Evolutionary conservation across 1,140 invertebrate species (phyloP), one percentile per base, ranked within the genome.

Genomic region (Cepaea nemoralis): DNA sequence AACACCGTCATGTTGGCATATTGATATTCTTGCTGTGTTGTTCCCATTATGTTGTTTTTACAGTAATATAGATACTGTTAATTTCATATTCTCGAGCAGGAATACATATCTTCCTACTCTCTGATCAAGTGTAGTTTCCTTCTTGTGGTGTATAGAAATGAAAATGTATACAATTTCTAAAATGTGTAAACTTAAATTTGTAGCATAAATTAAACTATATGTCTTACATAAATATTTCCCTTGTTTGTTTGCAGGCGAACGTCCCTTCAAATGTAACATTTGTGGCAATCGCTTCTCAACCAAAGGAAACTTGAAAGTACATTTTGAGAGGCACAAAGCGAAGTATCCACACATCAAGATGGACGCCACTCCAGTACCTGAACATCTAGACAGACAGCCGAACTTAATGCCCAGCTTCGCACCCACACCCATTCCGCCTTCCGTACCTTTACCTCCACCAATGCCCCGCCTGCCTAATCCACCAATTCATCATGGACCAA

Each of bases 261-360:
- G 97, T 37, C 98, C 98, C 0, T 99, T 99, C 92, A 96, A 96
- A 88, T 99, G 98, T 90, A 97, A 97, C 91, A 96, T 99, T 74
- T 99, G 98, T 91, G 96, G 97, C 19, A 94, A 97, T 66, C 95
- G 97, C 40, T 99, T 99, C 91, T 99, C 97, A 19, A 99, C 97
- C 5, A 98, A 98, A 39, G 98, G 98, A 45, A 99, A 99, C 92
- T 93, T 99, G 55, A 99, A 99, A 91, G 99, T 98, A 0, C 98
- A 99, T 92, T 98, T 98, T 92, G 97, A 98, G 93, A 94, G 97
- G 88, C 97, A 99, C 91, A 96, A 96, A 87, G 94, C 95, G 84
- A 97, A 97, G 92, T 98, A 98, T 92, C 97, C 97, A 0, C 89
- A 93, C 82, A 95, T 98, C 87, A 96, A 97, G 92, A 98, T 98